Base-by-base conservation (phyloP, 1,140 invertebrate genomes). In the Leptopilina boulardi region DNA sequence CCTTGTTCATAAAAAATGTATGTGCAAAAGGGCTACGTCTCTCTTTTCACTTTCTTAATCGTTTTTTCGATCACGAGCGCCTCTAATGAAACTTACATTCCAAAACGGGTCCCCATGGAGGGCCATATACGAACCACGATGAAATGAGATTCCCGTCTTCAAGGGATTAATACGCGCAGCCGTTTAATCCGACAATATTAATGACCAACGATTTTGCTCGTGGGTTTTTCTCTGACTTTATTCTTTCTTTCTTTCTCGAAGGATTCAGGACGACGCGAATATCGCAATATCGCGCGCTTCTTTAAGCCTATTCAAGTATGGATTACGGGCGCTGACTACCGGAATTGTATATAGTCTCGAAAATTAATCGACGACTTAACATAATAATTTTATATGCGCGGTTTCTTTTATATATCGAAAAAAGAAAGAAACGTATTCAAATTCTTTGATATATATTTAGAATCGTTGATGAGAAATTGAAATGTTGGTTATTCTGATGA, bases 181-280 rank as follows among this genome's bases (percentile, higher is more conserved):
- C 83, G 85, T 88, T 89, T 90, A 89, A 90, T 89, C 89, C 89
- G 87, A 89, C 88, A 88, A 87, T 89, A 90, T 90, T 89, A 90
- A 90, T 89, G 89, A 88, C 83, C 85, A 77, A 80, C 83, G 84
- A 89, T 87, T 88, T 83, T 74, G 74, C 76, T 72, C 42, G 80
- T 81, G 77, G 79, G 51, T 26, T 30, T 75, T 78, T 75, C 71
- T 74, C 80, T 83, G 51, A 82, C 77, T 85, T 80, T 81, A 77
- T 81, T 83, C 80, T 83, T 56, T 83, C 77, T 85, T 80, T 81
- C 78, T 81, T 83, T 85, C 85, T 83, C 86, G 84, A 83, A 87
- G 86, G 84, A 84, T 72, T 80, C 75, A 54, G 70, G 75, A 77
- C 80, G 23, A 30, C 42, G 47, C 23, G 11, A 66, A 23, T 66